Evolutionary conservation across 2,888 invertebrate genomes (phyloP), one percentile per base, ranked within the genome.

Genomic region (Meloe dianella): DNA sequence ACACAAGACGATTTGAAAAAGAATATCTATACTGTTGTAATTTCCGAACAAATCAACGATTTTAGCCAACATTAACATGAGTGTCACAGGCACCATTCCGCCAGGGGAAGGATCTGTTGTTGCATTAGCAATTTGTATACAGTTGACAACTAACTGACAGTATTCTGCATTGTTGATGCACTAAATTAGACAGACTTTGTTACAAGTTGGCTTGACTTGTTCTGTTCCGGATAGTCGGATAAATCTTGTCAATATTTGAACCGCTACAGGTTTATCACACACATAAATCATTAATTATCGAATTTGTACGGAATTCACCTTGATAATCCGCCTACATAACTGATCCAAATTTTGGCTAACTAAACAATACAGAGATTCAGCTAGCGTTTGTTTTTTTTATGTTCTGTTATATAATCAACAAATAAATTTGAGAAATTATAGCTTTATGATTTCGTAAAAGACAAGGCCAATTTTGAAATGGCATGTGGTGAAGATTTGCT

Each of bases 121-220:
- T 41, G 41, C n/a, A 41, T 41, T 41, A 41, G 41, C 41, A 41
- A 41, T 41, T 41, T 41, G n/a, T 41, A 41, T 17, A 41, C 41
- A 41, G 41, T 41, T 41, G 41, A 41, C 41, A 41, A 41, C 41
- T 7, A 41, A 41, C 41, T 41, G 41, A 17, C 41, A 41, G 41
- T 8, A 41, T 41, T 41, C 41, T 41, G 41, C 41, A 17, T 6
- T 7, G n/a, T n/a, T 17, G 41, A 41, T 41, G 41, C 41, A 41
- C 41, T 17, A 17, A n/a, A 41, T 41, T 41, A n/a, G n/a, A 5
- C 4, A 7, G n/a, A 41, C 8, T 41, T 17, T n/a, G 41, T 17
- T 17, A 5, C 7, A 35, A 12, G n/a, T n/a, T 12, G 1, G 6
- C 41, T 41, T 41, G 41, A 41, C 6, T n/a, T 17, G 41, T n/a